phyloP scores from a whole-genome alignment of 2,888 invertebrate species.

The Cosmorhoe ocellata region DNA sequence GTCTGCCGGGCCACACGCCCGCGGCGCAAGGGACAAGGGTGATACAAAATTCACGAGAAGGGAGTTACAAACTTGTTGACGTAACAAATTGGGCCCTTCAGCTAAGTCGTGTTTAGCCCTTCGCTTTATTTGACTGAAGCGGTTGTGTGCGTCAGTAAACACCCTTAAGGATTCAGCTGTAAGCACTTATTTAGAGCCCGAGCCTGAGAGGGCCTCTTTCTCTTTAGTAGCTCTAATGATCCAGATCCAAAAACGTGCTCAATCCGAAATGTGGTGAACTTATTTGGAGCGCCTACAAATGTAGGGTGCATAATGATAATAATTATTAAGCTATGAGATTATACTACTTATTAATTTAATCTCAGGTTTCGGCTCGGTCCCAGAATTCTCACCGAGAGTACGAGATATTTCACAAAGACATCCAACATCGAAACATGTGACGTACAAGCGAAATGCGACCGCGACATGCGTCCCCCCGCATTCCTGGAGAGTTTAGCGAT shows the following conservation, averaged over 20 bases:
- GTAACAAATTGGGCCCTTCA: slow-evolving; percentile 25
- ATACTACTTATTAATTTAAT: no score
- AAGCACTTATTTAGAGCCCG: slow-evolving; percentile 23
- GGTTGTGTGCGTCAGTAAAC: slow-evolving; percentile 16
- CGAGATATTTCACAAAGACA: slow-evolving; percentile 18
- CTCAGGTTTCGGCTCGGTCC: background rate
- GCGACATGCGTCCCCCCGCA: slow-evolving; percentile 14
- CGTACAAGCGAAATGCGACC: slow-evolving; percentile 15
- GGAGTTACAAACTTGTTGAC: slow-evolving; percentile 25
- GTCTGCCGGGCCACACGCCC: background rate
- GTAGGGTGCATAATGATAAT: no score
- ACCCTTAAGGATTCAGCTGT: slow-evolving; percentile 16
- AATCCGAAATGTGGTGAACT: no score
- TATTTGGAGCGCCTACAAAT: no score
- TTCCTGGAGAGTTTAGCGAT: slow-evolving; percentile 14
- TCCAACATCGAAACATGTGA: slow-evolving; percentile 10
- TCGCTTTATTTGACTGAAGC: slow-evolving; percentile 7
- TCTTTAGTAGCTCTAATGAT: background rate
- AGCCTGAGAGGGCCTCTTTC: background rate
- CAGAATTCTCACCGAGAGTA: background rate
- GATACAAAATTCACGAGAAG: slow-evolving; percentile 17
- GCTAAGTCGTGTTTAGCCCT: slow-evolving; percentile 22
- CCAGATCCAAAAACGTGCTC: background rate
- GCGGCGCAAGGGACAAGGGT: slow-evolving; percentile 1
- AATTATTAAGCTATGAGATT: no score